phyloP scores from a whole-genome alignment of 2,113 vertebrate species.

The Petroica traversi region DNA sequence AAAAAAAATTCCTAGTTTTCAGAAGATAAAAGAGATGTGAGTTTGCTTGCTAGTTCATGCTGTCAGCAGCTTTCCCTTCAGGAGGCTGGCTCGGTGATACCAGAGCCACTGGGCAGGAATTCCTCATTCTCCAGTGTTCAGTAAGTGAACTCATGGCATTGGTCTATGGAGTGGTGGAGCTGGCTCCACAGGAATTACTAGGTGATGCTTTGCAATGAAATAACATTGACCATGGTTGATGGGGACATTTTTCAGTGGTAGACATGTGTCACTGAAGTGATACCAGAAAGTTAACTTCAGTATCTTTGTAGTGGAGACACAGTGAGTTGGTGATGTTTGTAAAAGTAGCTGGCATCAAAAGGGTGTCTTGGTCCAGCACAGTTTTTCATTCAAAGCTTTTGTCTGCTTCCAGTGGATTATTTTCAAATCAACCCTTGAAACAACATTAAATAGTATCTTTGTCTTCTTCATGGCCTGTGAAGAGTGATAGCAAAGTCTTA shows the following conservation, averaged over 20 bases:
- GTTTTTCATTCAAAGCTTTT: neutral
- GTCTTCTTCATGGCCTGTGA: accelerated
- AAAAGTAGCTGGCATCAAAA: neutral
- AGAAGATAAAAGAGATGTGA: neutral
- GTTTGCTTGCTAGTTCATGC: neutral
- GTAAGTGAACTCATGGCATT: neutral
- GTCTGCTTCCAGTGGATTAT: neutral
- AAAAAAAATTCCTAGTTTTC: neutral
- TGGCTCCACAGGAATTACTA: neutral
- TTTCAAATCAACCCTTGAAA: neutral
- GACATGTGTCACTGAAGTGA: neutral
- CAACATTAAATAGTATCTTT: neutral
- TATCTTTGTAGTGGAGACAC: neutral
- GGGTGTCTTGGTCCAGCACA: neutral
- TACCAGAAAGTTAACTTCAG: neutral
- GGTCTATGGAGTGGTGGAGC: accelerated
- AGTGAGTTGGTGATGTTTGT: neutral
- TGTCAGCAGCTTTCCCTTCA: neutral
- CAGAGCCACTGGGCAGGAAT: neutral
- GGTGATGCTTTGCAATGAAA: neutral
- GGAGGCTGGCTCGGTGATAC: neutral
- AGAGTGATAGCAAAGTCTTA: neutral
- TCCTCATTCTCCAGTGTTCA: neutral
- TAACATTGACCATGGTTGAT: neutral
- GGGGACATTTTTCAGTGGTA: neutral